Conservation (phyloP, 2,888 invertebrate genomes). For the Cryptus viduatorius region DNA sequence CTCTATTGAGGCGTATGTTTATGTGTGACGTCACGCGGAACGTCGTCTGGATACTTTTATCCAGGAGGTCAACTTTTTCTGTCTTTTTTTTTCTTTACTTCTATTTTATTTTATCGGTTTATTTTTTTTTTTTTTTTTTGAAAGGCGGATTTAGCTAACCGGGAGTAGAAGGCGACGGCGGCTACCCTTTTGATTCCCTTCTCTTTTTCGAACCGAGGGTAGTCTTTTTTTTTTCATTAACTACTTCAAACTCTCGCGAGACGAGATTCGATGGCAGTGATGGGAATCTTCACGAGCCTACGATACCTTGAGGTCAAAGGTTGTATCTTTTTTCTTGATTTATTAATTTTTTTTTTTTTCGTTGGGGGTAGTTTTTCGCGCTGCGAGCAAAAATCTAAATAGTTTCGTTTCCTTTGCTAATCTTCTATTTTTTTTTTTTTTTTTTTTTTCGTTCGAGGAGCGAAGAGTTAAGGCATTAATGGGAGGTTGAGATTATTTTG, state of each 20-base stretch:
- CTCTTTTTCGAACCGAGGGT: neutral
- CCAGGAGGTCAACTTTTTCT: neutral
- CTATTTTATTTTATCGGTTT: too few species aligned
- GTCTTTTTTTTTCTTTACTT: too few species aligned
- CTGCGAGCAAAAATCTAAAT: constrained; percentile 32
- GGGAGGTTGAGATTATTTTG: constrained; percentile 26
- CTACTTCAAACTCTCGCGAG: constrained; percentile 11
- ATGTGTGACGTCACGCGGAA: constrained; percentile 31
- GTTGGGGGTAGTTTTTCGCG: constrained; percentile 1
- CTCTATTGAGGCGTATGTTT: constrained; percentile 13
- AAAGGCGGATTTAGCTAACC: constrained; percentile 23
- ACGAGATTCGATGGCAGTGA: constrained; percentile 45
- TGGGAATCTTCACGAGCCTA: constrained; percentile 42
- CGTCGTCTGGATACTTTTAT: constrained; percentile 33
- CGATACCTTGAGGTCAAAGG: constrained; percentile 5
- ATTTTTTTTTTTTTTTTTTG: neutral
- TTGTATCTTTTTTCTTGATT: constrained; percentile 12
- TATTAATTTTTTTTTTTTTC: neutral
- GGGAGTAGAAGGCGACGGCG: constrained; percentile 22
- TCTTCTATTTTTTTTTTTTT: too few species aligned
- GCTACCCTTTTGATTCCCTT: constrained; percentile 7
- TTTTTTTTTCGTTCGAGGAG: constrained; percentile 5
- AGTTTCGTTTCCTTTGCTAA: constrained; percentile 14
- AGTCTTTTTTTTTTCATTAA: constrained; percentile 11
- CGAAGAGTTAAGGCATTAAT: constrained; percentile 56